A percentile compares a stretch with the other conserved stretches of the same genome.
phyloP scores from a whole-genome alignment of 1,140 invertebrate genomes.

The Drosophila watanabei region DNA sequence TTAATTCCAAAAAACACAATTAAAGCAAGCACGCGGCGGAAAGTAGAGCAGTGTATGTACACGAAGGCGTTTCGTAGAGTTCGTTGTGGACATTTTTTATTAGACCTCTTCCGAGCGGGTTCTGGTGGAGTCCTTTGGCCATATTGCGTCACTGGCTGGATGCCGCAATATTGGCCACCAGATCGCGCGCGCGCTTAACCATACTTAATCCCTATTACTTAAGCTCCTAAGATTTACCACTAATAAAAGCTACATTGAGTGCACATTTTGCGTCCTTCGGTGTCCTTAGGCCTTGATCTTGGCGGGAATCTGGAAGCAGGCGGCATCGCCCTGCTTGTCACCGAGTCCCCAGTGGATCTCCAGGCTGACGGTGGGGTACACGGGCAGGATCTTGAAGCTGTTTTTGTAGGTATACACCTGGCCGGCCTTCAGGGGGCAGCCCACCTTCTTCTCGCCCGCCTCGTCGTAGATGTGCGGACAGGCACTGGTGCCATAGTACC shows the following conservation, averaged over 20 bases:
- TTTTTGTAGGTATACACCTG: constrained; percentile 90
- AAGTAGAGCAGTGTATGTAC: constrained; percentile 21
- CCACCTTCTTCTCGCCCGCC: constrained; percentile 87
- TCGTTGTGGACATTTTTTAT: constrained; percentile 44
- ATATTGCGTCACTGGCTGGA: constrained; percentile 79
- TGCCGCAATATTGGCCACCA: constrained; percentile 70
- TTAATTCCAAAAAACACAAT: constrained; percentile 31
- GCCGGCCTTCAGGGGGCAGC: constrained; percentile 89
- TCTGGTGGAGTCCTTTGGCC: constrained; percentile 36
- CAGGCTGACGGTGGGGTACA: constrained; percentile 90
- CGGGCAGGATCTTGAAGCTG: constrained; percentile 88
- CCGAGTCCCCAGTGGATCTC: constrained; percentile 88
- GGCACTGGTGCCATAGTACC: constrained; percentile 90
- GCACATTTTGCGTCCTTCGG: constrained; percentile 4
- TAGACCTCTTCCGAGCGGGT: constrained; percentile 24
- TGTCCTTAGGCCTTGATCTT: constrained; percentile 87
- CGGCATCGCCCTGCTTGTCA: constrained; percentile 86
- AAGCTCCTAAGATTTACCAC: constrained; percentile 59
- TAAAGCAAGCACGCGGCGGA: constrained; percentile 8
- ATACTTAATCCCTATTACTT: constrained; percentile 59
- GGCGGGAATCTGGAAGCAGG: constrained; percentile 90
- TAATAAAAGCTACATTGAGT: constrained; percentile 55
- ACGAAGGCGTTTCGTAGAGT: constrained; percentile 25
- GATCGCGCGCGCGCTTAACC: constrained; percentile 44
- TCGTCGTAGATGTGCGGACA: constrained; percentile 88